Evolutionary conservation across 2,797 vertebrate genomes (phyloP).

Genomic region (Urophycis tenuis): DNA sequence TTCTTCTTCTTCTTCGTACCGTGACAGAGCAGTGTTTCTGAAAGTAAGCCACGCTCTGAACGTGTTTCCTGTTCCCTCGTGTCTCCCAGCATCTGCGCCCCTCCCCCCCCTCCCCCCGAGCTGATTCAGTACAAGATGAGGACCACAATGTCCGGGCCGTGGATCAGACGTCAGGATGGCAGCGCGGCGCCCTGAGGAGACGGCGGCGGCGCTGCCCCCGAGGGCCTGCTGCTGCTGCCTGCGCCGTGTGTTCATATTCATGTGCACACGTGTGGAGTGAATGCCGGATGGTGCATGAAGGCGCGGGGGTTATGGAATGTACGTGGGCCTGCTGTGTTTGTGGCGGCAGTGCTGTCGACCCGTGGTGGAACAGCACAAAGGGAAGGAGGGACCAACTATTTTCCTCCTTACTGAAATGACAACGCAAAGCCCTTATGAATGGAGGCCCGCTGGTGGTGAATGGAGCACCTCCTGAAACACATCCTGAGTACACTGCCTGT

Average conservation of each 20-base stretch:
- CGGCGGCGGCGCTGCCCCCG: too few species aligned
- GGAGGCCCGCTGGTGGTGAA: not conserved
- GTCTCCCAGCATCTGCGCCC: not conserved
- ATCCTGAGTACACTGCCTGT: too few species aligned
- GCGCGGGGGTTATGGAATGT: too few species aligned
- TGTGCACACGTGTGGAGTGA: not conserved
- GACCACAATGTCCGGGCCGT: too few species aligned
- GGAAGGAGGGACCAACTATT: not conserved
- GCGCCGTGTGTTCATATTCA: not conserved
- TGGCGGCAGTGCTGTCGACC: too few species aligned
- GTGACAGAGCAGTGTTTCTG: not conserved
- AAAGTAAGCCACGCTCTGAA: not conserved
- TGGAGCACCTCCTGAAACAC: conserved; percentile 1
- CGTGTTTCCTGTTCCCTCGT: not conserved
- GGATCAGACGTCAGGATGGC: too few species aligned
- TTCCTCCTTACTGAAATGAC: not conserved
- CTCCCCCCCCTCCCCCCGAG: too few species aligned
- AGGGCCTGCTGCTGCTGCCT: too few species aligned
- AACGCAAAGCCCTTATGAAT: not conserved
- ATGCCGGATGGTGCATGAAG: not conserved
- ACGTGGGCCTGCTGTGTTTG: not conserved
- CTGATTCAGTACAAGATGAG: too few species aligned
- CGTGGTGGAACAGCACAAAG: not conserved
- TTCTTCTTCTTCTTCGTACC: not conserved
- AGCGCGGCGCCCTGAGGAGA: too few species aligned